A percentile compares a stretch with the other conserved stretches of the same genome.
Evolutionary conservation across 2,113 vertebrate species (phyloP).

Genomic region (Istiophorus platypterus): DNA sequence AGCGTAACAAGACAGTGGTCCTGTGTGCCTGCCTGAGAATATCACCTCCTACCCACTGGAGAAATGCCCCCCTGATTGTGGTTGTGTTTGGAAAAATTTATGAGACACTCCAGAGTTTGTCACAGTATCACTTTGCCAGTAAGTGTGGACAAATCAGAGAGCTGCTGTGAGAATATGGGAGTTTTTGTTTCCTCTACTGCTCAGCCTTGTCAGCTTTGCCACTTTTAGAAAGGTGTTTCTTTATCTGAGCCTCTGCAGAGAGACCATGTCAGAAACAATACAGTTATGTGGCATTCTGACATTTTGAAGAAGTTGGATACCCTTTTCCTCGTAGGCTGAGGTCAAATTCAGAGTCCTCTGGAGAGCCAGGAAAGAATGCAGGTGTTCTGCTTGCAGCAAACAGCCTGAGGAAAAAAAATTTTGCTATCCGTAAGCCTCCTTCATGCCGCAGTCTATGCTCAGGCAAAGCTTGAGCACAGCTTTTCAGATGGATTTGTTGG

Average conservation of each 20-base stretch:
- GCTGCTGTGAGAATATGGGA: conserved; percentile 64
- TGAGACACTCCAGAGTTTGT: conserved; percentile 66
- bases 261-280: conserved; percentile 57
- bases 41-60: conserved; percentile 66
- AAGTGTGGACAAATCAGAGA: conserved; percentile 63
- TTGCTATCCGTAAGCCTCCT: conserved; percentile 1
- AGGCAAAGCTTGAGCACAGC: neutral
- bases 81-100: conserved; percentile 71
- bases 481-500: conserved; percentile 28
- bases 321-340: conserved; percentile 53
- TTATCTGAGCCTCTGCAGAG: conserved; percentile 44
- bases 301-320: conserved; percentile 67
- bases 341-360: conserved; percentile 60
- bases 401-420: conserved; percentile 31
- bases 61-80: conserved; percentile 38
- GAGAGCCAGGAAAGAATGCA: conserved; percentile 55
- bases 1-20: conserved; percentile 67
- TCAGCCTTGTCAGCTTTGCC: conserved; percentile 40
- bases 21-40: conserved; percentile 71
- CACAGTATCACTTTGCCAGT: conserved; percentile 56
- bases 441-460: conserved; percentile 30
- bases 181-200: conserved; percentile 53
- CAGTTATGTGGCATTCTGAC: conserved; percentile 69
- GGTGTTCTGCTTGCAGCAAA: conserved; percentile 74
- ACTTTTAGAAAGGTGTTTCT: conserved; percentile 57